Base-by-base conservation (phyloP, 2,113 vertebrate genomes). In the Panthera leo region DNA sequence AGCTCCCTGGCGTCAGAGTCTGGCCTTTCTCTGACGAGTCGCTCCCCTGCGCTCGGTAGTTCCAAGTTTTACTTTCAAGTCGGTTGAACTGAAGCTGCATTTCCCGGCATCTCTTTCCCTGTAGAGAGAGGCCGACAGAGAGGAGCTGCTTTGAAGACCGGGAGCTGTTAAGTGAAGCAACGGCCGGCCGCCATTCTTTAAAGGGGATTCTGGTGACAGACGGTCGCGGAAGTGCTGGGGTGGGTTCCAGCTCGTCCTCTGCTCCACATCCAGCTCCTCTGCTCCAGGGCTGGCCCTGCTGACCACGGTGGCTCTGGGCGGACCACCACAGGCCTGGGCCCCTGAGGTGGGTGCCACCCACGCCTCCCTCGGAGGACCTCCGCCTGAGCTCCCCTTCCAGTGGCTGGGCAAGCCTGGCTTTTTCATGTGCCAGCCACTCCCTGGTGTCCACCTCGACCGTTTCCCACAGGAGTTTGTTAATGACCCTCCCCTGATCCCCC, bases 311-410 rank as follows among this genome's bases (percentile, higher is more conserved):
- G 8, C 82, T n/a, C 45, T 31, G 15, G 55, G 71, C 31, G 11
- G 4, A 0, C 23, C 29, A 12, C 27, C 21, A 10, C 25, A 61
- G 29, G 45, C 51, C 36, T 3, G 63, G 63, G 34, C 42, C 19
- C 21, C 63, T 7, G 71, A 21, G 0, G 1, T 9, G 58, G 48
- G 3, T 0, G 21, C 67, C 11, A 3, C 70, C 10, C 10, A 3
- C 5, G 45, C 58, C 45, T 21, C 65, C 19, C 18, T 5, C 0
- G 2, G 58, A 8, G 10, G 70, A 15, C 11, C 80, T 78, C 73
- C 10, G 39, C 39, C 21, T 5, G 0, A 48, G 58, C 6, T 15
- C 23, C 61, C 19, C 45, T 76, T 65, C 18, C 27, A 1, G 45
- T 0, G 31, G 10, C 85, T 34, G 36, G 75, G 51, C 1, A 0